These are phyloP conservation scores for Metalampra italica DNA, from an alignment of 2,888 invertebrate species.

Conservation along the genomic window DNA sequence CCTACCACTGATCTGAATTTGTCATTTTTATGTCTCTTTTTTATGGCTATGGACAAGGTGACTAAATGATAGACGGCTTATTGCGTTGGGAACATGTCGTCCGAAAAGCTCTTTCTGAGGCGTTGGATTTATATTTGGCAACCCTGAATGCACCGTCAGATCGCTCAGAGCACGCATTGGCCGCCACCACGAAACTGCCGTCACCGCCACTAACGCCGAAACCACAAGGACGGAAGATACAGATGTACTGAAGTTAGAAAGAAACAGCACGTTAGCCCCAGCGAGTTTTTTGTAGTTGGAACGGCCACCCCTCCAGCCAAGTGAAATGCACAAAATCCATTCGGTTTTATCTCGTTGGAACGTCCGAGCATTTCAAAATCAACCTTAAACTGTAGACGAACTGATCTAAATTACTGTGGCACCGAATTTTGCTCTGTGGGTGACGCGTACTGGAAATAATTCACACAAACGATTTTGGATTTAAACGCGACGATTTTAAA, in stretches of 20 bases:
- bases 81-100: no score
- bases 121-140: no score
- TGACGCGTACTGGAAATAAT: conserved; percentile 45
- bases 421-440: conserved; percentile 41
- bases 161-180: conserved; percentile 8
- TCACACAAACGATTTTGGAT: conserved; percentile 40
- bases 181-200: conserved; percentile 4
- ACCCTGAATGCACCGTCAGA: conserved; percentile 3
- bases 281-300: neutral
- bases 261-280: neutral
- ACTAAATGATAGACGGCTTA: no score
- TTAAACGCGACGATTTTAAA: conserved; percentile 29
- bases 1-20: no score
- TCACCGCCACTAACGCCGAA: neutral
- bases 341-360: conserved; percentile 67
- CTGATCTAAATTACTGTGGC: conserved; percentile 24
- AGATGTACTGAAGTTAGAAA: neutral
- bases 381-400: conserved; percentile 24
- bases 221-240: neutral
- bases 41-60: no score
- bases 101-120: no score
- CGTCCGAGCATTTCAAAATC: conserved; percentile 20
- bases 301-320: conserved; percentile 5
- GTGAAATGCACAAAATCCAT: conserved; percentile 50
- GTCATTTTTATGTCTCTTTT: no score